Evolutionary conservation across 2,888 invertebrate genomes (phyloP), one percentile per base, ranked within the genome.

Genomic region (Tyria jacobaeae): DNA sequence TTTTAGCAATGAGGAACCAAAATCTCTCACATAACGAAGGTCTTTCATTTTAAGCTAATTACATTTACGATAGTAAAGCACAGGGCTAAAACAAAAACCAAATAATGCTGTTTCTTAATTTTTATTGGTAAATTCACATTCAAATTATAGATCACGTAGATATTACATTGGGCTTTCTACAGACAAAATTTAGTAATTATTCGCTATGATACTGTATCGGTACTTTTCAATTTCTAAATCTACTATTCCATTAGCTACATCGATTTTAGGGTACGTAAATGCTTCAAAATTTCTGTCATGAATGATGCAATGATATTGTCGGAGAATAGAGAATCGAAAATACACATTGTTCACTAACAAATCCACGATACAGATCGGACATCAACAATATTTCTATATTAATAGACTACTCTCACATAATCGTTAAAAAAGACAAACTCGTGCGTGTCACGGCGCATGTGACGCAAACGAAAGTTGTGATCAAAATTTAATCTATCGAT

Each of bases 71-170:
- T 10, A 9, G 0, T 21, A 17, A 34, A 31, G 31, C 12, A 17
- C n/a, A 17, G 12, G 24, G 14, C 21, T n/a, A 15, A 44, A 58
- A 63, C n/a, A 44, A 57, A 54, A 63, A 47, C 4, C 9, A 55
- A 51, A 69, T 62, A 47, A 68, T 79, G 70, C 80, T 79, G 88
- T 89, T 92, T 90, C 88, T 89, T 90, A 88, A 83, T 84, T 89
- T 93, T 93, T 93, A 93, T 93, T 92, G 92, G 92, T 93, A 93
- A 92, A 92, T 92, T 92, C 92, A 94, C 93, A 93, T 94, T 94
- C 91, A 93, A 93, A 92, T 92, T 86, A 93, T 90, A 92, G 90
- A 93, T 88, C 92, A 92, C 87, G 89, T 92, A 91, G 92, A 86
- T 91, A 87, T 89, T 89, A 90, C 84, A 89, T 73, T 85, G 85